Conservation (phyloP, 2,888 invertebrate genomes). For the Drosophila formosana region DNA sequence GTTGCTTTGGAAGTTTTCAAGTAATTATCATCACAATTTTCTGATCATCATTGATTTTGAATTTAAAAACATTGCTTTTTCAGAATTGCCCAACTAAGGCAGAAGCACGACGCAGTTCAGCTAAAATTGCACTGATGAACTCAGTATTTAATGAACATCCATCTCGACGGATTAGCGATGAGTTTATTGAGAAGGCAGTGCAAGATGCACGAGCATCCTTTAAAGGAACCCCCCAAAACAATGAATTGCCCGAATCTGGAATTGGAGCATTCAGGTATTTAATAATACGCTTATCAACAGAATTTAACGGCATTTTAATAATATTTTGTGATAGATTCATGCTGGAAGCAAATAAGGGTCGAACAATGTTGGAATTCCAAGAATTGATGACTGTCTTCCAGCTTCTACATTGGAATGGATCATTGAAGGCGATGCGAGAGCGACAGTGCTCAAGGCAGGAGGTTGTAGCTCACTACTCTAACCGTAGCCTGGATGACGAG, state of each 20-base stretch:
- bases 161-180: slow-evolving; percentile 95
- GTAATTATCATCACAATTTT: slow-evolving; percentile 84
- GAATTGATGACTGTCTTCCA: slow-evolving; percentile 99
- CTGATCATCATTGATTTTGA: neutral
- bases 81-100: slow-evolving; percentile 97
- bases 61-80: neutral
- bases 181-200: slow-evolving; percentile 97
- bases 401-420: slow-evolving; percentile 98
- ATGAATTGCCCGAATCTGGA: slow-evolving; percentile 89
- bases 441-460: slow-evolving; percentile 97
- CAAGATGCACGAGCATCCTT: slow-evolving; percentile 95
- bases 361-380: slow-evolving; percentile 98
- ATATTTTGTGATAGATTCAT: slow-evolving; percentile 87
- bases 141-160: slow-evolving; percentile 98
- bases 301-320: neutral
- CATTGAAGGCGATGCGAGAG: slow-evolving; percentile 96
- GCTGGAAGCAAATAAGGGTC: slow-evolving; percentile 93
- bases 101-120: slow-evolving; percentile 96
- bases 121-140: slow-evolving; percentile 98
- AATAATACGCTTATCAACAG: neutral
- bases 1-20: slow-evolving; percentile 98
- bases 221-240: slow-evolving; percentile 88
- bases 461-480: slow-evolving; percentile 96
- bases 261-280: slow-evolving; percentile 89
- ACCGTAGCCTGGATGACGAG: slow-evolving; percentile 96